These are phyloP conservation scores for Rhopilema esculentum DNA, from an alignment of 30 jellyfish, hydroid and myxozoan genomes.

Conservation along the genomic window DNA sequence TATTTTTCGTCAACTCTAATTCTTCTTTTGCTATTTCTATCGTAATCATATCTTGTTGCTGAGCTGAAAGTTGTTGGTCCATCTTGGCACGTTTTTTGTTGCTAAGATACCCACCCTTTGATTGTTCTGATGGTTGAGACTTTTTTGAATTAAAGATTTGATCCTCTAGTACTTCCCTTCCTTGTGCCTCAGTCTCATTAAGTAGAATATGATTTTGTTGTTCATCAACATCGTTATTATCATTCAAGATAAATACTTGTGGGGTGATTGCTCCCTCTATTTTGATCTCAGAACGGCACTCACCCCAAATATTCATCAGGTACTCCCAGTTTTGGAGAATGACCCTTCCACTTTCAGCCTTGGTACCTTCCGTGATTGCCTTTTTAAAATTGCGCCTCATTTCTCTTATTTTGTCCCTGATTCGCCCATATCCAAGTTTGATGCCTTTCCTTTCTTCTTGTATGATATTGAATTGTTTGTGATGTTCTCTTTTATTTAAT, in stretches of 20 bases:
- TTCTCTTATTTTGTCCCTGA: constrained; percentile 2
- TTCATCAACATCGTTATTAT: neutral
- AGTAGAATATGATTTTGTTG: neutral
- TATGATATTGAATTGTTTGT: neutral
- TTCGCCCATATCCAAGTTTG: constrained; percentile 60
- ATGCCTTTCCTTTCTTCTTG: constrained; percentile 46
- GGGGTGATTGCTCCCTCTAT: constrained; percentile 33
- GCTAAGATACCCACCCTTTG: neutral
- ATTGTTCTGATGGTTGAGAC: neutral
- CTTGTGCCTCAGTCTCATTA: constrained; percentile 3
- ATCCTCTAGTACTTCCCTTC: constrained; percentile 3
- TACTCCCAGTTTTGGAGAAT: constrained; percentile 47
- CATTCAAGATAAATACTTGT: neutral
- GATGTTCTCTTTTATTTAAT: neutral
- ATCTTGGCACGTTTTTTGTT: constrained; percentile 47
- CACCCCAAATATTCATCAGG: constrained; percentile 45
- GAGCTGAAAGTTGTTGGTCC: constrained; percentile 56
- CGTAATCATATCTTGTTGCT: constrained; percentile 49
- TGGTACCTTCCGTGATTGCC: constrained; percentile 64
- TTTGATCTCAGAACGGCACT: constrained; percentile 46
- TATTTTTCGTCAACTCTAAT: constrained; percentile 33
- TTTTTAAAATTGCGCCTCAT: constrained; percentile 37
- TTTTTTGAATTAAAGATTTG: too few relatives aligned
- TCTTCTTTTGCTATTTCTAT: constrained; percentile 64
- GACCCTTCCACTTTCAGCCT: constrained; percentile 47